Percentiles rank a stretch among this genome's conserved stretches.
These are phyloP conservation scores for Hyaena hyaena DNA, from an alignment of 2,113 vertebrate genomes.

Conservation along the genomic window DNA sequence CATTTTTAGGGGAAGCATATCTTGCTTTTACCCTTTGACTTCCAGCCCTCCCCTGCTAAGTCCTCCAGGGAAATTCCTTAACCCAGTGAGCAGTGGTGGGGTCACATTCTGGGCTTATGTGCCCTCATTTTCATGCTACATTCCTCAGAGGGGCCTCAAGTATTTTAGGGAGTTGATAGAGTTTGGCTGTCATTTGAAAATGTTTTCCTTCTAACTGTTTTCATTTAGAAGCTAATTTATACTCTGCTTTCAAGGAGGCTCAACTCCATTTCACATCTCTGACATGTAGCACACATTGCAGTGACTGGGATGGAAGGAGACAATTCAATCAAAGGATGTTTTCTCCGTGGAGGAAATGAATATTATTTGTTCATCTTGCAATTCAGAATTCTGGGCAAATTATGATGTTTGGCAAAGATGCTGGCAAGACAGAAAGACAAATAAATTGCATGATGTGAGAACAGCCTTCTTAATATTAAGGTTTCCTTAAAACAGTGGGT, in stretches of 20 bases:
- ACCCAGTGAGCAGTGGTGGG: background rate
- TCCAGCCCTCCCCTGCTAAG: background rate
- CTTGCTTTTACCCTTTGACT: constrained; percentile 21
- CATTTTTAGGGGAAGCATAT: background rate
- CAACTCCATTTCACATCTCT: constrained; percentile 64
- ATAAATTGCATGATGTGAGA: constrained; percentile 77
- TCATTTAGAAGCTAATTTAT: constrained; percentile 78
- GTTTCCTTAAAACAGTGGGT: constrained; percentile 80
- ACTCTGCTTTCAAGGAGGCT: constrained; percentile 68
- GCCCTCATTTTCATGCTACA: constrained; percentile 32
- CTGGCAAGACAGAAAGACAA: constrained; percentile 78
- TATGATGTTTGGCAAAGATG: constrained; percentile 76
- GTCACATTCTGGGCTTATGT: background rate
- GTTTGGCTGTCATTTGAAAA: constrained; percentile 70
- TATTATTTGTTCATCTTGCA: constrained; percentile 80
- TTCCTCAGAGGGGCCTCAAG: background rate
- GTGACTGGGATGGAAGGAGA: constrained; percentile 55
- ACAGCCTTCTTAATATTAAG: constrained; percentile 68
- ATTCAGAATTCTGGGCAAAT: constrained; percentile 74
- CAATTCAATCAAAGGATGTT: constrained; percentile 81
- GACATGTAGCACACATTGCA: constrained; percentile 23
- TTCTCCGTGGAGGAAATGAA: constrained; percentile 80
- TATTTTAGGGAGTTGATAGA: constrained; percentile 44
- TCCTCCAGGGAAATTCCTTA: constrained; percentile 48
- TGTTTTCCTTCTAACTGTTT: constrained; percentile 70